These are phyloP conservation scores for Eugnorisma glareosa DNA, from an alignment of 2,888 invertebrate genomes.

Conservation along the genomic window DNA sequence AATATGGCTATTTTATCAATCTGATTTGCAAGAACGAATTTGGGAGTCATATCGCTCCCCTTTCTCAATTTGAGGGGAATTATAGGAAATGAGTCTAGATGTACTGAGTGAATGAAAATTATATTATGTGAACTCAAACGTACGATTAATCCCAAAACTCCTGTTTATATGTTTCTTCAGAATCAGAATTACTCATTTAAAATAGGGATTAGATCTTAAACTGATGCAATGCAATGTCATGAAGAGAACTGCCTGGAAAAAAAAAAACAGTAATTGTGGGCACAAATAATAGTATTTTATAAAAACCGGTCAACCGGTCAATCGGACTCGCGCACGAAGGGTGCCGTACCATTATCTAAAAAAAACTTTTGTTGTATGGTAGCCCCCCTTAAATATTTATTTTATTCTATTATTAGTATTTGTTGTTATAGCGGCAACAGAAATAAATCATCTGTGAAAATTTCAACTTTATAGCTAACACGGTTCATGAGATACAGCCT, in stretches of 20 bases:
- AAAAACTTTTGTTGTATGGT: too few species aligned
- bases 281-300: not conserved
- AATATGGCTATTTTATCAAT: slow-evolving; percentile 67
- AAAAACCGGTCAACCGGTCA: too few species aligned
- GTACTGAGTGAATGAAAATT: slow-evolving; percentile 1
- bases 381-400: too few species aligned
- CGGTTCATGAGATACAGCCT: too few species aligned
- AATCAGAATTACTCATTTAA: not conserved
- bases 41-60: slow-evolving; percentile 20
- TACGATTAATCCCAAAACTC: not conserved
- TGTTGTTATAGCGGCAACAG: too few species aligned
- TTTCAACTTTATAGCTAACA: too few species aligned
- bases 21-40: slow-evolving; percentile 58
- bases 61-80: slow-evolving; percentile 12
- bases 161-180: not conserved
- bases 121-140: not conserved
- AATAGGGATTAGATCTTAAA: not conserved
- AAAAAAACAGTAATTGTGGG: not conserved
- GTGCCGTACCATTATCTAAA: too few species aligned
- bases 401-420: too few species aligned
- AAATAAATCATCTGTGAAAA: too few species aligned
- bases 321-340: too few species aligned
- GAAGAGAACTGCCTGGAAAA: not conserved
- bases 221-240: not conserved
- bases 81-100: slow-evolving; percentile 16